Conservation (phyloP, 2,113 vertebrate genomes). For the Galbula dea region DNA sequence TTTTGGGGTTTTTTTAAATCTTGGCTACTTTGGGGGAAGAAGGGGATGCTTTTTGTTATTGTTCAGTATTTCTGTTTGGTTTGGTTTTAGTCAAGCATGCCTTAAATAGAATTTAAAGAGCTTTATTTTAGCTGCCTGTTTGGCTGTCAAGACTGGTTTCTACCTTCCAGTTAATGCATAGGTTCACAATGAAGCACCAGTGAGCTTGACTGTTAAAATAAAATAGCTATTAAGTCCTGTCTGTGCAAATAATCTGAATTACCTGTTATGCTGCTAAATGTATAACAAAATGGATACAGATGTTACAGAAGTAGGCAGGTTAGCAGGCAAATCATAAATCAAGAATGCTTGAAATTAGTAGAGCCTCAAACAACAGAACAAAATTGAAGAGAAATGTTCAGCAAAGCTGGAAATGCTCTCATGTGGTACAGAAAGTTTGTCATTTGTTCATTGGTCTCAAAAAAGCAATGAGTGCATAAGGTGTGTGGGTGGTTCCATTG, state of each 20-base stretch:
- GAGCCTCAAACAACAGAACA: background rate
- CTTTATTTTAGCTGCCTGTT: background rate
- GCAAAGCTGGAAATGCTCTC: background rate
- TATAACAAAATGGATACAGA: background rate
- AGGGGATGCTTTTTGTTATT: background rate
- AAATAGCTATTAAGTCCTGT: background rate
- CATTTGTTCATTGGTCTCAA: background rate
- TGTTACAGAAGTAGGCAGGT: background rate
- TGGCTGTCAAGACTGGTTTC: background rate
- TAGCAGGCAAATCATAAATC: background rate
- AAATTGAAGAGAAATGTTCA: background rate
- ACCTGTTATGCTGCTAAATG: background rate
- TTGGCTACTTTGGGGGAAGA: background rate
- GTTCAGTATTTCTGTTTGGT: background rate
- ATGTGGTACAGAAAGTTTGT: background rate
- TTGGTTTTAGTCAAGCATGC: background rate
- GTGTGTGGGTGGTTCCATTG: conserved; percentile 15
- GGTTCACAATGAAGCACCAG: background rate
- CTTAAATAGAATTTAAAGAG: background rate
- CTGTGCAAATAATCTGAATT: background rate
- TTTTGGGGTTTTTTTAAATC: background rate
- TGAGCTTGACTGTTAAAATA: background rate
- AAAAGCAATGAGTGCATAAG: background rate
- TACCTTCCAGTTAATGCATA: background rate
- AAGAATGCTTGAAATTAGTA: background rate